A percentile compares a stretch with the other conserved stretches of the same genome.
Conservation (phyloP, 2,888 invertebrate species). For the Lycia hirtaria region DNA sequence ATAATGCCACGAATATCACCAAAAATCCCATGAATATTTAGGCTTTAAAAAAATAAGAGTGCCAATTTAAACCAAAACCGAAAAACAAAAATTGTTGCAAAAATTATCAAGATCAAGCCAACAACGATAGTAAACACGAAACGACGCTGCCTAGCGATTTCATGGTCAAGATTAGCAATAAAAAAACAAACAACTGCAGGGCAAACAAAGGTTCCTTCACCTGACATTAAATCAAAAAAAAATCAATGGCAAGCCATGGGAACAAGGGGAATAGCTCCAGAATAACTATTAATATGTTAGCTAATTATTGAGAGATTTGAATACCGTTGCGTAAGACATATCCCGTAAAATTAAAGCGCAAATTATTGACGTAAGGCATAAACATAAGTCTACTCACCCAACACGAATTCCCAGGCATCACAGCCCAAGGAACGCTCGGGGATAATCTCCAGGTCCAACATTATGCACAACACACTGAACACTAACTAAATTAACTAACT, state of each 20-base stretch:
- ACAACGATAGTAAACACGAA: constrained; percentile 55
- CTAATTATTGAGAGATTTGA: constrained; percentile 46
- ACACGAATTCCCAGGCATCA: constrained; percentile 98
- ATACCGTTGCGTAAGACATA: constrained; percentile 77
- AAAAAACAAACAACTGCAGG: constrained; percentile 69
- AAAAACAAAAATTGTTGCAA: not conserved
- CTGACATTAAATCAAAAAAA: constrained; percentile 65
- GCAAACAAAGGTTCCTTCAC: constrained; percentile 71
- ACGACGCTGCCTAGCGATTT: constrained; percentile 68
- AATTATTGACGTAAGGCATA: constrained; percentile 81
- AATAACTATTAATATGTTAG: constrained; percentile 22
- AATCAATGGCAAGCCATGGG: constrained; percentile 64
- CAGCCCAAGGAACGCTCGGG: constrained; percentile 98
- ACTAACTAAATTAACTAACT: constrained; percentile 90
- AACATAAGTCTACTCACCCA: constrained; percentile 90
- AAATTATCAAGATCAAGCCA: constrained; percentile 32
- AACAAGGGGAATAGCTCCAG: constrained; percentile 16
- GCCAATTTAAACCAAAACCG: no score
- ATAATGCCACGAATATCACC: no score
- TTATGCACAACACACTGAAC: constrained; percentile 89
- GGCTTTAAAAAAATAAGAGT: no score
- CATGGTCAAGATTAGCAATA: constrained; percentile 81
- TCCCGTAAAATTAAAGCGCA: constrained; percentile 80
- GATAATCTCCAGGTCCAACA: constrained; percentile 98
- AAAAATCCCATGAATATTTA: no score